Conservation (phyloP, 2,113 vertebrate species). For the Kryptolebias marmoratus region DNA sequence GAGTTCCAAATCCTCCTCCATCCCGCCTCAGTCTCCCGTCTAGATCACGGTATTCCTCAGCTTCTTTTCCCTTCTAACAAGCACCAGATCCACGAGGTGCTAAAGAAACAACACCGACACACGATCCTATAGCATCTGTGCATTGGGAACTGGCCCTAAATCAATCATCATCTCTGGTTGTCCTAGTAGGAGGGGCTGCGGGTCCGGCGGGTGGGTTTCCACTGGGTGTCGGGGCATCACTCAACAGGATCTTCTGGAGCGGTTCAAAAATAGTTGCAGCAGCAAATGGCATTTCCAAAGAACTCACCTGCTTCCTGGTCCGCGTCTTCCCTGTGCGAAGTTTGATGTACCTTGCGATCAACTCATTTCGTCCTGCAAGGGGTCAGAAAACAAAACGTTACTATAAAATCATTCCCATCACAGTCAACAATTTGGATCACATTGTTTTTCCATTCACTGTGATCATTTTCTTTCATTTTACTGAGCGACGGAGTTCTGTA, state of each 20-base stretch:
- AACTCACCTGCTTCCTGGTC: slow-evolving; percentile 94
- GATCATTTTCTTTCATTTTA: not conserved
- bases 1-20: slow-evolving; percentile 66
- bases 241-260: slow-evolving; percentile 52
- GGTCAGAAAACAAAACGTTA: slow-evolving; percentile 27
- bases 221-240: slow-evolving; percentile 53
- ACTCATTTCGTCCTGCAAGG: slow-evolving; percentile 90
- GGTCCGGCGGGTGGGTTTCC: not conserved
- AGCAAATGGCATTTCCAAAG: slow-evolving; percentile 23
- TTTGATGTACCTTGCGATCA: slow-evolving; percentile 97
- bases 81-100: slow-evolving; percentile 67
- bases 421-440: too few relatives aligned
- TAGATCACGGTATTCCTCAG: slow-evolving; percentile 55
- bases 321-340: slow-evolving; percentile 96
- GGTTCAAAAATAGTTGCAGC: slow-evolving; percentile 62
- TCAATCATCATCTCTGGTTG: slow-evolving; percentile 64
- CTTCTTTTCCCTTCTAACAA: slow-evolving; percentile 72
- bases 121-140: slow-evolving; percentile 78
- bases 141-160: slow-evolving; percentile 66
- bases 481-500: not conserved
- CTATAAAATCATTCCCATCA: not conserved
- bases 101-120: slow-evolving; percentile 75
- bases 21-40: slow-evolving; percentile 37
- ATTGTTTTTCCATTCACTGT: too few relatives aligned
- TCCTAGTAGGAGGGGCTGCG: slow-evolving; percentile 1